A percentile compares a stretch with the other conserved stretches of the same genome.
Evolutionary conservation across 2,113 vertebrate species (phyloP).

Genomic region (Hippolais icterina): DNA sequence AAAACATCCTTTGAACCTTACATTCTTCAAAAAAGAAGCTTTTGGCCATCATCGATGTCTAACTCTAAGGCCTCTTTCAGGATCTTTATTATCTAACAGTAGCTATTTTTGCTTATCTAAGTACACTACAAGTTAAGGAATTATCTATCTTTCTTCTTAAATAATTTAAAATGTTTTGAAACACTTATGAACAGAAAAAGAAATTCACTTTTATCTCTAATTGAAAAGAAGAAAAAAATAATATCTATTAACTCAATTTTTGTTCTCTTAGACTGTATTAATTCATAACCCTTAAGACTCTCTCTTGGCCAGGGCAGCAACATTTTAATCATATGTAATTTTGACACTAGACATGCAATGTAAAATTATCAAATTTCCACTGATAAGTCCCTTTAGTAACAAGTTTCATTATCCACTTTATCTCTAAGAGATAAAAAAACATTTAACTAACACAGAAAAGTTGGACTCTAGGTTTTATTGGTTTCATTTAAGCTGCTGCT

Average conservation of each 20-base stretch:
- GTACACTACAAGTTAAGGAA: neutral
- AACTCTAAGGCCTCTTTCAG: neutral
- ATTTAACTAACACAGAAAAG: slow-evolving; percentile 16
- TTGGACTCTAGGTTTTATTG: neutral
- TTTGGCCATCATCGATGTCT: neutral
- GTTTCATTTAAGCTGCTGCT: slow-evolving; percentile 34
- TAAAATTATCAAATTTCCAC: slow-evolving; percentile 1
- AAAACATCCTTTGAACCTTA: neutral
- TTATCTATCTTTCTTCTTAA: neutral
- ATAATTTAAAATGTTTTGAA: neutral
- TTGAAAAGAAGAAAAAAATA: neutral
- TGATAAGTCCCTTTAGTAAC: slow-evolving; percentile 30
- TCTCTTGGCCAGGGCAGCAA: neutral
- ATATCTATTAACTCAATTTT: neutral
- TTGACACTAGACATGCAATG: neutral
- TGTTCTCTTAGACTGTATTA: neutral
- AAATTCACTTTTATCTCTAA: slow-evolving; percentile 29
- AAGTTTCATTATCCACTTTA: slow-evolving; percentile 39
- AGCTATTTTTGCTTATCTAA: neutral
- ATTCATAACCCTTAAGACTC: neutral
- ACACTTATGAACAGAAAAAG: neutral
- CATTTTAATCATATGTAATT: slow-evolving; percentile 29
- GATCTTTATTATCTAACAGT: neutral
- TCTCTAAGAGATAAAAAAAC: slow-evolving; percentile 14
- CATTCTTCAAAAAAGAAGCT: neutral